Evolutionary conservation across 2,797 vertebrate species (phyloP).

Genomic region (Eupleurogrammus muticus): DNA sequence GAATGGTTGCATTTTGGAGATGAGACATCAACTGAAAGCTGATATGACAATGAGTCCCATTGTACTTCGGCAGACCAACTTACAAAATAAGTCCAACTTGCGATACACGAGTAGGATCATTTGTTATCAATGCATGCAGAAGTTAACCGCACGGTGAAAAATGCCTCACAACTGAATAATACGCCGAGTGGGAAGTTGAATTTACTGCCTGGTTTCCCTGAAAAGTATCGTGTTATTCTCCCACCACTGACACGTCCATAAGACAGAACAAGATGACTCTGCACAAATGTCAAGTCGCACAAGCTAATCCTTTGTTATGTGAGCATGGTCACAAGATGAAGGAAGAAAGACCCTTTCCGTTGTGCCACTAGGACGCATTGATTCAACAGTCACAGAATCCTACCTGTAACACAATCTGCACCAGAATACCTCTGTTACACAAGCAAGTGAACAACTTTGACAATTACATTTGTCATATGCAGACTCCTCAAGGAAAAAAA

Average conservation of each 20-base stretch:
- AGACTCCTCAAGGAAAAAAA: background rate
- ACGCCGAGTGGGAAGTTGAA: constrained; percentile 26
- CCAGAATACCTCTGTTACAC: background rate
- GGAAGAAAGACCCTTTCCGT: constrained; percentile 40
- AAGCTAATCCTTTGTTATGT: constrained; percentile 67
- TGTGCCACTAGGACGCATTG: constrained; percentile 17
- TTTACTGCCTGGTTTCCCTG: constrained; percentile 32
- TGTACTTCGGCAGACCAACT: constrained; percentile 48
- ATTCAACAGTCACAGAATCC: constrained; percentile 25
- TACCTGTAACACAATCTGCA: constrained; percentile 14
- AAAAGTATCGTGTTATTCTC: constrained; percentile 29
- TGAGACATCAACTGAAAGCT: constrained; percentile 44
- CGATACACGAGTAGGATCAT: constrained; percentile 47
- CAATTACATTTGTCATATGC: background rate
- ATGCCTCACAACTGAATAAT: constrained; percentile 29
- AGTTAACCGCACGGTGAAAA: constrained; percentile 56
- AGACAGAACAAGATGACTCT: constrained; percentile 56
- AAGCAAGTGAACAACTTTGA: background rate
- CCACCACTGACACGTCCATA: constrained; percentile 34
- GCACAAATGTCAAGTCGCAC: constrained; percentile 58
- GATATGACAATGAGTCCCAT: constrained; percentile 59
- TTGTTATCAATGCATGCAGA: constrained; percentile 60
- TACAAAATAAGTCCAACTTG: constrained; percentile 49
- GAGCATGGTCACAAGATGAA: constrained; percentile 55
- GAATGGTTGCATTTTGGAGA: constrained; percentile 23